A percentile compares a stretch with the other conserved stretches of the same genome.
phyloP scores from a whole-genome alignment of 2,888 invertebrate species.

The Neelides folsomi region DNA sequence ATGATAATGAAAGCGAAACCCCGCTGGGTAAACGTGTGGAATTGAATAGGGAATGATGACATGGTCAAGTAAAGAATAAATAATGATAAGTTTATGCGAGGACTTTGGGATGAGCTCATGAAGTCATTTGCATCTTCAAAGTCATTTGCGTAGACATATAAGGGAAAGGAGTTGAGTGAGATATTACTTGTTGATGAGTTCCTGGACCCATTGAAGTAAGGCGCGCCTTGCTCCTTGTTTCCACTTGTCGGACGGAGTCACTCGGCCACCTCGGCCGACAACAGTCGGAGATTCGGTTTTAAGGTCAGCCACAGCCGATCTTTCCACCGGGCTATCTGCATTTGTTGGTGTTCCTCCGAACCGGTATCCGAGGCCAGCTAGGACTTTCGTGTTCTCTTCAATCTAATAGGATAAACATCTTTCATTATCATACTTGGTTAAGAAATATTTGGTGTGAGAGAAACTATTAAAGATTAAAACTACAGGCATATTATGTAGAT shows the following conservation, averaged over 20 bases:
- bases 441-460: no score
- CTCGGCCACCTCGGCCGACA: slow-evolving; percentile 22
- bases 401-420: slow-evolving; percentile 49
- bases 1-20: no score
- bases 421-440: neutral
- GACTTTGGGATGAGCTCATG: neutral
- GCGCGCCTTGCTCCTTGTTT: slow-evolving; percentile 84
- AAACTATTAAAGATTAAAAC: no score
- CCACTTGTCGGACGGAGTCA: slow-evolving; percentile 49
- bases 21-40: no score
- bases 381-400: slow-evolving; percentile 81
- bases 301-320: slow-evolving; percentile 13
- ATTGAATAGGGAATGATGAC: neutral
- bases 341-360: slow-evolving; percentile 20
- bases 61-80: neutral
- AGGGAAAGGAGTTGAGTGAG: neutral
- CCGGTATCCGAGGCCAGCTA: slow-evolving; percentile 37
- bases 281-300: slow-evolving; percentile 24
- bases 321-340: slow-evolving; percentile 11
- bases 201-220: slow-evolving; percentile 84
- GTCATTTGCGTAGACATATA: neutral
- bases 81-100: neutral
- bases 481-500: no score
- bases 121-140: neutral
- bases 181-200: slow-evolving; percentile 66